Evolutionary conservation across 64 coral and sea anemone genomes (phyloP), one percentile per base, ranked within the genome.

Genomic region (Dendronephthya gigantea): DNA sequence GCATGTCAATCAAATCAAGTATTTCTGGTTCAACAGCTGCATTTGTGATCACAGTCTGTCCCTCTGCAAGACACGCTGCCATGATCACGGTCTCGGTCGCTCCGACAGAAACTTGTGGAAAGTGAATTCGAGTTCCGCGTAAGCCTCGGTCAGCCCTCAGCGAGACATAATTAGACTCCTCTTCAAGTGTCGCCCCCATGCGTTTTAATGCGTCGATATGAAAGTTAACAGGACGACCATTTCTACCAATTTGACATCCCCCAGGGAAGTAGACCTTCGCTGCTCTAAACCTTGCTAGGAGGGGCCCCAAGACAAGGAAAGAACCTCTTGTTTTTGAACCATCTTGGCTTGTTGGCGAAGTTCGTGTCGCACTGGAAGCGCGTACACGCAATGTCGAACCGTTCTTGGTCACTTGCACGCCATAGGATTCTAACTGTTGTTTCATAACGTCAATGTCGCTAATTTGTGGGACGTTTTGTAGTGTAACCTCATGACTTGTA

Each of bases 21-120:
- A 91, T 33, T 47, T 91, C 90, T 10, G 90, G 84, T 83, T 91
- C 90, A 32, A 27, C 6, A 19, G 90, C 84, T 17, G 90, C 90
- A 35, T 91, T 91, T 17, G 16, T 34, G 55, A 91, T 86, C 10
- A 82, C 86, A 34, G 90, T 91, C 32, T 23, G 7, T 79, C 72
- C 72, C 27, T 52, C 12, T 9, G 85, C 90, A 17, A 83, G 55
- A 51, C 85, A 91, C 12, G 90, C 90, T 35, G 90, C 90, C 90
- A 91, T 87, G 8, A 91, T 68, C 14, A 84, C 83, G 51, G 87
- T 91, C 41, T 83, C 85, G 4, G 90, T 91, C 29, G 90, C 90
- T 48, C 85, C 85, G 12, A 91, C 90, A 39, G 90, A 91, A 7
- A 86, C 49, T 34, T 15, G 8, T 9, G 2, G 48, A 6, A 91